Base-by-base conservation (phyloP, 2,797 vertebrate genomes). In the Numenius phaeopus region DNA sequence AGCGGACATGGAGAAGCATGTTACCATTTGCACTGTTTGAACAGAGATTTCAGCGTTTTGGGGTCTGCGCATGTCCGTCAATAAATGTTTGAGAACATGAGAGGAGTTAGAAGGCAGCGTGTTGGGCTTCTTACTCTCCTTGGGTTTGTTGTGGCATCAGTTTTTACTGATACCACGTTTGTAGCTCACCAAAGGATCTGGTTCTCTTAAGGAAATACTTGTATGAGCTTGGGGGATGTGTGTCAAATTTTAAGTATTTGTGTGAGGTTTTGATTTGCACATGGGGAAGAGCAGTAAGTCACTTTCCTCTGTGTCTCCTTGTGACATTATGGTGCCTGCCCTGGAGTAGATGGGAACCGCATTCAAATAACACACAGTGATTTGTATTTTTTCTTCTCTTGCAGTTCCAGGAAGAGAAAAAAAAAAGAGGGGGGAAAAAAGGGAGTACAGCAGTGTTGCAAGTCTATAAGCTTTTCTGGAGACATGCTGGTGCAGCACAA, bases 101-200 rank as follows among this genome's bases (percentile, higher is more conserved):
- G 27, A 21, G 65, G 10, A 23, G 30, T 32, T 5, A 54, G 75
- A 21, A 40, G 58, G 5, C 2, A 11, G 24, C 1, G 3, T 8
- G 32, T 12, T 52, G 16, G 44, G 17, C 37, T 44, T 5, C 52
- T 34, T 29, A 7, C 9, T 32, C n/a, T 61, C 47, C 29, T 13
- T 3, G 59, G 59, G 50, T 26, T 70, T 47, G 26, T 37, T 10
- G 9, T 11, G n/a, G 52, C 59, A 14, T 14, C 37, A 1, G 4
- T 44, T 50, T 50, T 44, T 10, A 14, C 52, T 1, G 21, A 7
- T 40, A 5, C 2, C 1, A 0, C 7, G 2, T 21, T 20, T 34
- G 47, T 11, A 34, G 47, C 47, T 55, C 57, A 4, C 26, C 42
- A 7, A 32, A 81, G 42, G 85, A 30, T 12, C 4, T 3, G 6